phyloP scores from a whole-genome alignment of 2,113 vertebrate species.

The Mola mola region DNA sequence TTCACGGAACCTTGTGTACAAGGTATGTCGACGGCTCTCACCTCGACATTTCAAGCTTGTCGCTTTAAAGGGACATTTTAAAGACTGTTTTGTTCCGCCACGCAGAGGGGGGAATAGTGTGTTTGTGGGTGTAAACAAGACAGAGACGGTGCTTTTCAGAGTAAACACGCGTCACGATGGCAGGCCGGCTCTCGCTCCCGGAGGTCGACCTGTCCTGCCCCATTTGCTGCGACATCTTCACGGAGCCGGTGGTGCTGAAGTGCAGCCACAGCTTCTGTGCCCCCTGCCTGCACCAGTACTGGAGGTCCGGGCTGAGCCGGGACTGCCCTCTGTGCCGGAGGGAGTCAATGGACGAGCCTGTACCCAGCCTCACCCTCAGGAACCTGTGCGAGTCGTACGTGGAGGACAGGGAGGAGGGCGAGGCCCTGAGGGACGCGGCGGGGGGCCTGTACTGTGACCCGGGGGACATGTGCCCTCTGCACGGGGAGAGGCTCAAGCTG shows the following conservation, averaged over 20 bases:
- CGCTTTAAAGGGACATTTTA: neutral
- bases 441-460: conserved; percentile 52
- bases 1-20: neutral
- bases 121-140: neutral
- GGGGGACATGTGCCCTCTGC: conserved; percentile 63
- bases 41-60: neutral
- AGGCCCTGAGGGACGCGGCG: neutral
- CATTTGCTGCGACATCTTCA: conserved; percentile 78
- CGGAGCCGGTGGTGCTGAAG: conserved; percentile 77
- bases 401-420: conserved; percentile 50
- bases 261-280: conserved; percentile 82
- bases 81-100: neutral
- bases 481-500: conserved; percentile 78
- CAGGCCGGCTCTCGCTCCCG: conserved; percentile 55
- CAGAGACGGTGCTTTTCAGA: conserved; percentile 9
- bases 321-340: conserved; percentile 76
- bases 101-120: neutral
- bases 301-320: conserved; percentile 14
- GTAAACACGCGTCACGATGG: conserved; percentile 48
- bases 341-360: conserved; percentile 57
- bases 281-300: conserved; percentile 71
- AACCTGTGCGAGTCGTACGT: conserved; percentile 75
- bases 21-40: too few species aligned
- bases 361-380: conserved; percentile 73
- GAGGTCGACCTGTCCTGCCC: conserved; percentile 75